A percentile compares a stretch with the other conserved stretches of the same genome.
Conservation (phyloP, 1,140 invertebrate genomes). For the Ylistrum balloti region DNA sequence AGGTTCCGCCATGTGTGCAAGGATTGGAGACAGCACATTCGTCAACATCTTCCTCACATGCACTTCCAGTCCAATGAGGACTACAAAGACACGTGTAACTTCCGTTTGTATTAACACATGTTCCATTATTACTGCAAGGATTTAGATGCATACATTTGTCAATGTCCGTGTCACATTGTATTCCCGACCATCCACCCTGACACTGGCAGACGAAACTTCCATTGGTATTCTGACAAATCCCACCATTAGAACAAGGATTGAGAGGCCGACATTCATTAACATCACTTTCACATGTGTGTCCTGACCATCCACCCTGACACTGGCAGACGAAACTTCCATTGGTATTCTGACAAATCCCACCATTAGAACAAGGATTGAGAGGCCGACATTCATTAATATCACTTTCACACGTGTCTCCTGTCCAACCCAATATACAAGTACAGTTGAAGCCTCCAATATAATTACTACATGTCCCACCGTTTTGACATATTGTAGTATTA, state of each 20-base stretch:
- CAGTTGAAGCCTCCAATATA: slow-evolving; percentile 57
- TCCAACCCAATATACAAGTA: slow-evolving; percentile 50
- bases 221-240: slow-evolving; percentile 49
- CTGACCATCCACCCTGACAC: slow-evolving; percentile 48
- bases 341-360: slow-evolving; percentile 3
- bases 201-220: slow-evolving; percentile 54
- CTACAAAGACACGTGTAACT: slow-evolving; percentile 45
- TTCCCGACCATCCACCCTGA: slow-evolving; percentile 42
- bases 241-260: slow-evolving; percentile 49
- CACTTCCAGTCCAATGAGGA: slow-evolving; percentile 27
- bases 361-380: slow-evolving; percentile 46
- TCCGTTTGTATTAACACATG: slow-evolving; percentile 47
- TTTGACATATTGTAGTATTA: slow-evolving; percentile 46
- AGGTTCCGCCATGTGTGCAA: slow-evolving; percentile 49
- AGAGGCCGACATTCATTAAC: slow-evolving; percentile 37
- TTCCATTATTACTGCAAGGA: slow-evolving; percentile 43
- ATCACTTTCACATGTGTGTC: slow-evolving; percentile 39
- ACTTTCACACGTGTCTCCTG: slow-evolving; percentile 48
- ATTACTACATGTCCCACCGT: slow-evolving; percentile 58
- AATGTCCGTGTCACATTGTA: slow-evolving; percentile 44
- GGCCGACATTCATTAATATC: slow-evolving; percentile 64
- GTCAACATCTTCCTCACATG: slow-evolving; percentile 6
- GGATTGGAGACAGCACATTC: background rate
- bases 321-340: slow-evolving; percentile 14
- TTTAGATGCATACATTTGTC: slow-evolving; percentile 39